Base-by-base conservation (phyloP, 2,888 invertebrate species). In the Brachyptera risi region DNA sequence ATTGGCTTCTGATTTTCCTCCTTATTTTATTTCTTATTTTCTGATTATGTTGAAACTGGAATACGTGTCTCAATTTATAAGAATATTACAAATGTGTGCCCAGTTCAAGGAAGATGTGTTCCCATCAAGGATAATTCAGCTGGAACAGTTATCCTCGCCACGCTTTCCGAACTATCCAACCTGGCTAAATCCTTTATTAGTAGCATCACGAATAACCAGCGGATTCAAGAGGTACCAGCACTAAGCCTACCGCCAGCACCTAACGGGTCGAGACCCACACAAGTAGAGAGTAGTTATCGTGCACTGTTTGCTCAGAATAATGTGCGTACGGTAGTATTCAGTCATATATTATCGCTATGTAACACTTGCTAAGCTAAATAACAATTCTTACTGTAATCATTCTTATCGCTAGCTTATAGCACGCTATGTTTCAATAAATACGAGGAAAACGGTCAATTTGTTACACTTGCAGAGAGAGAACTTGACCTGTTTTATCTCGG, bases 91-190 rank as follows among this genome's bases (percentile, higher is more conserved):
- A n/a, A 4, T 17, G 19, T 42, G 37, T 26, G 38, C 40, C 15
- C 27, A 58, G 58, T 58, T 49, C 58, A 58, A 35, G 35, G 47
- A 1, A 31, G 58, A 31, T 58, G 58, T 31, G 49, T 58, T n/a
- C 58, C 58, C 17, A 47, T 58, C 47, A 49, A 35, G 35, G 49
- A 37, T 21, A 58, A 26, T 21, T 19, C 47, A 37, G 47, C 58
- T 24, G 19, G 17, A 26, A 49, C 58, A 19, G 31, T 49, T 13
- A 24, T 58, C 42, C 23, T 58, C 27, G 58, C 44, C 13, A 19
- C 54, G 19, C 24, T 54, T 37, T 17, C 21, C 35, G 54, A 54
- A 23, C 19, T 54, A 17, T 17, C 19, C 35, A 37, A 37, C 54
- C 19, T 54, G 37, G 54, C 37, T 7, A 11, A 35, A 19, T 13